Conservation (phyloP, 2,113 vertebrate genomes). For the Onychostruthus taczanowskii region DNA sequence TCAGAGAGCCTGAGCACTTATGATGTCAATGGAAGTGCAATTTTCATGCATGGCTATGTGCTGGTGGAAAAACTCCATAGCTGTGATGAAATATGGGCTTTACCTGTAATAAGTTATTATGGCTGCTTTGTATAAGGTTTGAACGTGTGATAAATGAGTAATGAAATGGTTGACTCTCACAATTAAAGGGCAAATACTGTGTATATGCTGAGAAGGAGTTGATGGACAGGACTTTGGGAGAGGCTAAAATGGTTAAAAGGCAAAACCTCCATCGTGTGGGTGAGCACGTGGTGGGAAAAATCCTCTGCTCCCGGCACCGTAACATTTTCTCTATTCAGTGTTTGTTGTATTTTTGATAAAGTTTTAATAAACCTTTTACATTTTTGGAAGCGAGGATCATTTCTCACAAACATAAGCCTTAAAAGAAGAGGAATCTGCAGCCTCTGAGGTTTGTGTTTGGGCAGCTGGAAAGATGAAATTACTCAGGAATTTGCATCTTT, state of each 20-base stretch:
- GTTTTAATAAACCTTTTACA: neutral
- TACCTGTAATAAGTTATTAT: neutral
- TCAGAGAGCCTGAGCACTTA: neutral
- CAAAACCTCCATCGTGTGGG: neutral
- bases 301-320: neutral
- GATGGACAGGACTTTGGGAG: neutral
- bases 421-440: neutral
- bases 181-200: neutral
- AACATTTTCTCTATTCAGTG: neutral
- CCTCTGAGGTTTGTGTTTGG: neutral
- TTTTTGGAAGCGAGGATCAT: neutral
- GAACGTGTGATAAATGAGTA: neutral
- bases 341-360: neutral
- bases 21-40: neutral
- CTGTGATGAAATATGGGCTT: neutral
- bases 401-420: neutral
- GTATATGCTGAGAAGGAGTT: neutral
- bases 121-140: neutral
- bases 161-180: neutral
- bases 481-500: neutral
- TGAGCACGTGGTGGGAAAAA: neutral
- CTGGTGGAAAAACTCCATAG: neutral
- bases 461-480: neutral
- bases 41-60: conserved; percentile 6
- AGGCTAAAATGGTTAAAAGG: neutral